These are phyloP conservation scores for Hoplias malabaricus DNA, from an alignment of 2,113 vertebrate species.

Conservation along the genomic window DNA sequence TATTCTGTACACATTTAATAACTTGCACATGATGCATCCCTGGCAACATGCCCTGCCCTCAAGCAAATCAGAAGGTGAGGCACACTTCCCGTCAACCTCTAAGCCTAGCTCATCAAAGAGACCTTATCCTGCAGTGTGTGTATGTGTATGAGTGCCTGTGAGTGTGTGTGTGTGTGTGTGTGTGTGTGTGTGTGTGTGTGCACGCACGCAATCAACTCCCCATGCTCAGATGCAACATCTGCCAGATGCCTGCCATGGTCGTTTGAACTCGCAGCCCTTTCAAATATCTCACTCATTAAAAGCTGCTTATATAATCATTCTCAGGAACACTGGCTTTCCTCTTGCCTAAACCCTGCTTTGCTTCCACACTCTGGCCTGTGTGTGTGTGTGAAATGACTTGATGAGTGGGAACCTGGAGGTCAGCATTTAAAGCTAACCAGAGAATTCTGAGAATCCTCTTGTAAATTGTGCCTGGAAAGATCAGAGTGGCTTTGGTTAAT, in stretches of 20 bases:
- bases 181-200: constrained; percentile 34
- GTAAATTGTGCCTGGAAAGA: constrained; percentile 56
- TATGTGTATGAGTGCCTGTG: constrained; percentile 45
- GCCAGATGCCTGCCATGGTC: constrained; percentile 67
- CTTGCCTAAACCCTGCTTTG: constrained; percentile 50
- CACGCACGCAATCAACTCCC: constrained; percentile 65
- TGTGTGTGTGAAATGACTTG: constrained; percentile 59
- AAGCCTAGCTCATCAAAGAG: constrained; percentile 69
- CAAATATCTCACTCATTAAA: constrained; percentile 72
- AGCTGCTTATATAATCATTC: constrained; percentile 75
- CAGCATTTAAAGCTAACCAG: constrained; percentile 70
- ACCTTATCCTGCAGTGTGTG: constrained; percentile 55
- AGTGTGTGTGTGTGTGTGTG: constrained; percentile 41
- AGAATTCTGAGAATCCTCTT: constrained; percentile 56
- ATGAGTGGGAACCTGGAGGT: constrained; percentile 66
- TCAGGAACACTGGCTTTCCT: constrained; percentile 69
- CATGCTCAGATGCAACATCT: constrained; percentile 66
- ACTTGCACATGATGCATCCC: not conserved
- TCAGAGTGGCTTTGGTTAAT: constrained; percentile 17
- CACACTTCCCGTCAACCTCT: constrained; percentile 68
- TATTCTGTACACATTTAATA: constrained; percentile 29
- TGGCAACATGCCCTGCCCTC: constrained; percentile 51
- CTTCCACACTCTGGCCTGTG: constrained; percentile 65
- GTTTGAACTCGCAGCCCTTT: constrained; percentile 73
- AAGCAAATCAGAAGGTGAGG: constrained; percentile 66